Base-by-base conservation (phyloP, 1,140 invertebrate genomes). In the Heliconius melpomene region DNA sequence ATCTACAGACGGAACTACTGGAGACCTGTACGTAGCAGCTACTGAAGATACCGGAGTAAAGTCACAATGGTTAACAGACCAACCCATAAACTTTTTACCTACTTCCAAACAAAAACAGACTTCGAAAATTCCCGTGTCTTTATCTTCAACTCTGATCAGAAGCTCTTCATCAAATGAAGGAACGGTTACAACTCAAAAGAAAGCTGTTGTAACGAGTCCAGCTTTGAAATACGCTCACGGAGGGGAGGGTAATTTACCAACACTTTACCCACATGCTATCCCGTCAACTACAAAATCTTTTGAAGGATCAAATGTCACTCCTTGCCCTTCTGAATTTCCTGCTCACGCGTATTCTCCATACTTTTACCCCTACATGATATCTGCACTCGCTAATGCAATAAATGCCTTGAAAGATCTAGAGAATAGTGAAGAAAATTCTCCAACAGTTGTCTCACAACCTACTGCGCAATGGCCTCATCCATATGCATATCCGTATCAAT, bases 11-110 rank as follows among this genome's bases (percentile, higher is more conserved):
- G 92, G 93, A 1, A 87, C 87, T 29, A 93, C 91, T 1, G 93
- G 93, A 66, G 93, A 94, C 72, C 85, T 94, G 7, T 94, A 91
- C 84, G 92, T 94, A 7, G 93, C 93, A 3, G 93, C 93, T 0
- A 88, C 91, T 26, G 93, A 94, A 85, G 91, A 93, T 13, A 88
- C 83, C 38, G 93, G 92, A 50, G 82, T 87, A 2, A 89, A 91
- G 46, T 83, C 89, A 2, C 89, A 93, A 75, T 94, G 92, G 93
- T 79, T 93, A 26, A 87, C 90, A 1, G 93, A 93, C 40, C 86
- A 90, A n/a, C 87, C 91, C 1, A 80, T 94, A 7, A 92, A 91
- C 78, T 89, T 94, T 75, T 32, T 93, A 71, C 85, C 87, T n/a
- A 52, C 87, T 36, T 81, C 86, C 7, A 72, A 72, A 40, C 71